phyloP scores from a whole-genome alignment of 2,888 invertebrate genomes.

The Zygothrica quintamaculata region DNA sequence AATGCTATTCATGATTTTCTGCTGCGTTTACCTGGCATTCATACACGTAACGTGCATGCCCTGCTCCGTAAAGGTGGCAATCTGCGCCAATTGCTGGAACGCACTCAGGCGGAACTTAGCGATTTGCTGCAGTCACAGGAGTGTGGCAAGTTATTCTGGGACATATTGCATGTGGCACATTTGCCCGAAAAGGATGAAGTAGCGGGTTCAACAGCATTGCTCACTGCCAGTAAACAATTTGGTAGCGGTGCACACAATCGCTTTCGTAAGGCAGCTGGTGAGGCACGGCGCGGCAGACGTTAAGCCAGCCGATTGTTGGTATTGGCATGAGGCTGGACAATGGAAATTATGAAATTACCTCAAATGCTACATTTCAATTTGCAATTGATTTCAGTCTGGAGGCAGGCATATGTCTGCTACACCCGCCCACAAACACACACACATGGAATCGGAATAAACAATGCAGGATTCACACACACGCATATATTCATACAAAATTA shows the following conservation, averaged over 20 bases:
- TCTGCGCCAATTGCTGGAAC: conserved; percentile 87
- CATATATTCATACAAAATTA: no score
- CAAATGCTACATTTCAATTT: conserved; percentile 52
- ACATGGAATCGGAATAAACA: no score
- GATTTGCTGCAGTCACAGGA: conserved; percentile 89
- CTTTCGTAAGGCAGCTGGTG: conserved; percentile 78
- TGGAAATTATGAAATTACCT: conserved; percentile 2
- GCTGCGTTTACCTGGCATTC: conserved; percentile 94
- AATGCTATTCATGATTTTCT: conserved; percentile 91
- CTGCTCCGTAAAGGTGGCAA: conserved; percentile 91
- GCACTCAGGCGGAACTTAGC: conserved; percentile 88
- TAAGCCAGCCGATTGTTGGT: conserved; percentile 8
- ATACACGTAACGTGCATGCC: conserved; percentile 91
- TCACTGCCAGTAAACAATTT: conserved; percentile 74
- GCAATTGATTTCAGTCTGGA: no score
- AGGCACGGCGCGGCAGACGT: conserved; percentile 48
- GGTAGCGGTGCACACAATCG: conserved; percentile 72
- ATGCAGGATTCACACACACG: not conserved
- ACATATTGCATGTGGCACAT: conserved; percentile 89
- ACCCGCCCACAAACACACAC: not conserved
- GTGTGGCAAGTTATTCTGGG: conserved; percentile 89
- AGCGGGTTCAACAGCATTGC: conserved; percentile 69
- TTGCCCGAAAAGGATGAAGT: conserved; percentile 86
- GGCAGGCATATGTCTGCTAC: not conserved
- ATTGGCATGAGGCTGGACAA: not conserved